phyloP scores from a whole-genome alignment of 2,797 vertebrate species.

The Jordanella pulchra region DNA sequence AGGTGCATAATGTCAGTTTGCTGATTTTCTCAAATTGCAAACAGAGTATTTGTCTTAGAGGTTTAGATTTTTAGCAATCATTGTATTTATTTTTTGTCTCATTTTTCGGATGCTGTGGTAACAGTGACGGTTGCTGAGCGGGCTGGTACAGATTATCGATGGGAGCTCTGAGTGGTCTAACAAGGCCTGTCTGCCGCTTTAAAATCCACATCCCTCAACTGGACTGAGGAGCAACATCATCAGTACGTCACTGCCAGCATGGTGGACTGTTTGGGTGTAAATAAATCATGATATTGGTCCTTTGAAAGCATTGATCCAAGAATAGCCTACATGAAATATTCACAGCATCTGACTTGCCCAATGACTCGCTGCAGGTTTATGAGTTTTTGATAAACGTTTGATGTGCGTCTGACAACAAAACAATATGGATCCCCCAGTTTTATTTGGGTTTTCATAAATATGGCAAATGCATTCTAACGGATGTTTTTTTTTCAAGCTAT shows the following conservation, averaged over 20 bases:
- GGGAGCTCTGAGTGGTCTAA: not conserved
- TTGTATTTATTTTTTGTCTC: not conserved
- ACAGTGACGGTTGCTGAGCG: slow-evolving; percentile 1
- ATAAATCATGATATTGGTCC: slow-evolving; percentile 87
- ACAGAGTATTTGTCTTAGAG: not conserved
- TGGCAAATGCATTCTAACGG: not conserved
- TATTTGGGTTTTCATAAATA: too few species aligned
- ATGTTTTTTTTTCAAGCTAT: not conserved
- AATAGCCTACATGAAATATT: slow-evolving; percentile 89
- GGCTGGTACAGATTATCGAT: not conserved
- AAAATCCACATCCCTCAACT: not conserved
- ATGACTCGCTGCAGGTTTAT: slow-evolving; percentile 75
- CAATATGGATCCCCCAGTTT: too few species aligned
- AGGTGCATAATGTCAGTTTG: not conserved
- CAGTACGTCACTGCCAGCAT: slow-evolving; percentile 55
- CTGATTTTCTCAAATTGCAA: not conserved
- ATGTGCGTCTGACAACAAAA: not conserved
- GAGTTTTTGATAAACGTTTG: slow-evolving; percentile 63
- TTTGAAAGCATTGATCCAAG: slow-evolving; percentile 87
- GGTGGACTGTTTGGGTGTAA: slow-evolving; percentile 69
- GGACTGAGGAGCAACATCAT: slow-evolving; percentile 30
- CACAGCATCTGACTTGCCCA: slow-evolving; percentile 70
- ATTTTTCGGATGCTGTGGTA: slow-evolving; percentile 6
- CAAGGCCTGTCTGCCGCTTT: not conserved
- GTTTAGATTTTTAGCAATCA: not conserved